These are phyloP conservation scores for Anolis apletophallus DNA, from an alignment of 2,797 vertebrate genomes.

Conservation along the genomic window DNA sequence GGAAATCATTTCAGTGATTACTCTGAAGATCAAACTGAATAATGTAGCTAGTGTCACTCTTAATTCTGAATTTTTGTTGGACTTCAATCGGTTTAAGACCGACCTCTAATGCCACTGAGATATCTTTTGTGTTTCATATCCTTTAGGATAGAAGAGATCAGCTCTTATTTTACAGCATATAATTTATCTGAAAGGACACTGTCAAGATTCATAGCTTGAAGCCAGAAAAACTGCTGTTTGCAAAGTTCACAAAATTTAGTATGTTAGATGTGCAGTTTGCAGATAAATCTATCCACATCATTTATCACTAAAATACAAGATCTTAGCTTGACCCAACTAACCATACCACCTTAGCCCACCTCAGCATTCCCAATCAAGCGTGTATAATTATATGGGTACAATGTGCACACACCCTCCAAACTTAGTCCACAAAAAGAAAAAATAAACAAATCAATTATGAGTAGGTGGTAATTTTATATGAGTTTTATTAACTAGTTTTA, in stretches of 20 bases:
- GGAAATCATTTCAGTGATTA: conserved; percentile 13
- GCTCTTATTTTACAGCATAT: conserved; percentile 38
- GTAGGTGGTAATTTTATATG: neutral
- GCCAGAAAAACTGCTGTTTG: conserved; percentile 56
- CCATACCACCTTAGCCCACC: conserved; percentile 54
- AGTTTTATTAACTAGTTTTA: neutral
- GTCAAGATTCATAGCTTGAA: conserved; percentile 18
- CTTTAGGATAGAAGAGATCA: conserved; percentile 47
- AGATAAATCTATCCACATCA: conserved; percentile 30
- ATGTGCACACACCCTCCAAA: neutral
- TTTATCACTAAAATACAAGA: conserved; percentile 46
- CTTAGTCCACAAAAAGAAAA: neutral
- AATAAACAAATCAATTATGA: too few species aligned
- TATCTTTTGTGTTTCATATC: conserved; percentile 47
- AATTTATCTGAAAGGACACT: conserved; percentile 26
- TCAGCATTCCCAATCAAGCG: conserved; percentile 55
- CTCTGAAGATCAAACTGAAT: conserved; percentile 2
- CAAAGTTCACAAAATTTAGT: conserved; percentile 56
- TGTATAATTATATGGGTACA: conserved; percentile 11
- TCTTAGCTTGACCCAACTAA: neutral
- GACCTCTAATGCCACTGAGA: conserved; percentile 39
- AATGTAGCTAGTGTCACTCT: conserved; percentile 35
- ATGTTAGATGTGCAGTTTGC: conserved; percentile 39
- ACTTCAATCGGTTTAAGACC: conserved; percentile 48
- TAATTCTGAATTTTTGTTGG: conserved; percentile 49